A percentile compares a stretch with the other conserved stretches of the same genome.
Conservation (phyloP, 2,113 vertebrate genomes). For the Australoheros scitulus region DNA sequence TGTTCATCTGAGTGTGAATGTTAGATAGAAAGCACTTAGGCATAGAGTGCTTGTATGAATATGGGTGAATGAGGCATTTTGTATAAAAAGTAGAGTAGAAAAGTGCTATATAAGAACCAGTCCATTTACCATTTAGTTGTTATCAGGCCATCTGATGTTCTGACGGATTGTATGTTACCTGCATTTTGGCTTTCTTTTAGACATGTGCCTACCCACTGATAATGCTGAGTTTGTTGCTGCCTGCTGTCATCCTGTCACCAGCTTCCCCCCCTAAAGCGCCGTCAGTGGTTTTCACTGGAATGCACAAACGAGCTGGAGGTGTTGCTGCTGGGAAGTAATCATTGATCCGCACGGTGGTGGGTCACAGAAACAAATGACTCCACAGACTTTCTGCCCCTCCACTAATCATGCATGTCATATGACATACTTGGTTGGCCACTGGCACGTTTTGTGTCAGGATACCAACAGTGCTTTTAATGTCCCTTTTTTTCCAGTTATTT, state of each 20-base stretch:
- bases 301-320: not conserved
- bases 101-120: no score
- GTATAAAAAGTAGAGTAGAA: no score
- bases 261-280: not conserved
- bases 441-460: not conserved
- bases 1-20: no score
- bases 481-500: not conserved
- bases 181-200: not conserved
- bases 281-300: constrained; percentile 9
- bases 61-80: no score
- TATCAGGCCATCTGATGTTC: not conserved
- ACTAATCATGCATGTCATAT: not conserved
- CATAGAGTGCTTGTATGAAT: no score
- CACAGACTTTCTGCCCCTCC: not conserved
- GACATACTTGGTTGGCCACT: constrained; percentile 1
- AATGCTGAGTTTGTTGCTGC: constrained; percentile 12
- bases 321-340: constrained; percentile 7
- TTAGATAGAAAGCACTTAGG: no score
- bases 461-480: not conserved
- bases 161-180: not conserved
- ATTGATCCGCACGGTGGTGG: not conserved
- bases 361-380: not conserved
- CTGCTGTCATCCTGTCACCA: not conserved
- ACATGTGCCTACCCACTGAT: not conserved
- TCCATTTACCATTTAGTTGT: not conserved